These are phyloP conservation scores for Drosophila leontia DNA, from an alignment of 1,140 invertebrate species.

Conservation along the genomic window DNA sequence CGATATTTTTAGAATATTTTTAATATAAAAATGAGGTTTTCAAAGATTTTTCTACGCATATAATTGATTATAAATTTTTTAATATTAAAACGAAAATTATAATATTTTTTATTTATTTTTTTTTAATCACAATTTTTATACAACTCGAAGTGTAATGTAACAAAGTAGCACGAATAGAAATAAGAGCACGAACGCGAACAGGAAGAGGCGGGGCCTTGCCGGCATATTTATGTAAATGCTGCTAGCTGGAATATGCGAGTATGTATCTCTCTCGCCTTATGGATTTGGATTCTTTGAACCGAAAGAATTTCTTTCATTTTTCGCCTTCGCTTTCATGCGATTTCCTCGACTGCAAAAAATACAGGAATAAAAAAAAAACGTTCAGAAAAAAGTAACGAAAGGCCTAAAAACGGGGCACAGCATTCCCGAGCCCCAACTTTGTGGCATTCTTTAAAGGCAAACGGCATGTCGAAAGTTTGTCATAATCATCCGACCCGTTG, in stretches of 20 bases:
- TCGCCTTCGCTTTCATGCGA: slow-evolving; percentile 32
- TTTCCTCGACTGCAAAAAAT: slow-evolving; percentile 28
- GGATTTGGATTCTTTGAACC: slow-evolving; percentile 57
- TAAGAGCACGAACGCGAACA: slow-evolving; percentile 41
- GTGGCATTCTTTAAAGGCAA: slow-evolving; percentile 45
- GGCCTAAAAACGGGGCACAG: slow-evolving; percentile 22
- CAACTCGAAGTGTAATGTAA: slow-evolving; percentile 7
- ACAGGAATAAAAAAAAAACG: slow-evolving; percentile 5
- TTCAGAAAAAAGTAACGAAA: slow-evolving; percentile 19
- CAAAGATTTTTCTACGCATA: no score
- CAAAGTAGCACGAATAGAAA: slow-evolving; percentile 39
- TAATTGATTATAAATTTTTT: neutral
- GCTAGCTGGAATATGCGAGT: slow-evolving; percentile 41
- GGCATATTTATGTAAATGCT: slow-evolving; percentile 49
- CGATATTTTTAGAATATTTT: no score
- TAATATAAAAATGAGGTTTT: no score
- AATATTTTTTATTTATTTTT: neutral
- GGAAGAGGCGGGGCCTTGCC: slow-evolving; percentile 18
- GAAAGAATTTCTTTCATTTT: slow-evolving; percentile 62
- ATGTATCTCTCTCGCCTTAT: slow-evolving; percentile 53
- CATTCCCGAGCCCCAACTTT: slow-evolving; percentile 46
- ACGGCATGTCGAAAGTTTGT: slow-evolving; percentile 44
- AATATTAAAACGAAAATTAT: no score
- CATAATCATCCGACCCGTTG: slow-evolving; percentile 42
- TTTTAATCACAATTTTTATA: neutral